Base-by-base conservation (phyloP, 2,797 vertebrate genomes). In the Lithobates pipiens region DNA sequence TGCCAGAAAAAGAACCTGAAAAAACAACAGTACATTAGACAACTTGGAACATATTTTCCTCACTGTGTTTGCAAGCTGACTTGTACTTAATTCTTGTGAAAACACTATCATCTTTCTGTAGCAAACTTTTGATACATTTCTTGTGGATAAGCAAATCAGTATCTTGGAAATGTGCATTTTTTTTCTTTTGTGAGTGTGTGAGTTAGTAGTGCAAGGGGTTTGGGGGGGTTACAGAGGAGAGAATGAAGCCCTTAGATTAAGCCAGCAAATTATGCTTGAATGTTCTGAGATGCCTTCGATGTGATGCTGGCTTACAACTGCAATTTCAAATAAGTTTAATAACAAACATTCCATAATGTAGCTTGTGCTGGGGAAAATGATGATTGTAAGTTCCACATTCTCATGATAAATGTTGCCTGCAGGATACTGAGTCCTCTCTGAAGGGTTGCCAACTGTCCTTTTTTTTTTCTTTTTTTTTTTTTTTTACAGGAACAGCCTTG, bases 321-420 rank as follows among this genome's bases (percentile, higher is more conserved):
- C 93, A 93, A 91, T 90, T 95, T 96, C 94, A 92, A 96, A 93
- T 92, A 54, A 4, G 50, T 95, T 95, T 95, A 95, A 91, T 93
- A 94, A 96, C 95, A 94, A 94, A 97, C 97, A 98, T 97, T 99
- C 96, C 96, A 96, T 94, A 93, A 93, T 92, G 95, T 97, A 93
- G 95, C 94, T 96, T 96, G 96, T 97, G 96, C 92, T 94, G 95
- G 94, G 96, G 95, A 93, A 96, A 95, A 96, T 96, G 96, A 97
- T 95, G 96, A 97, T 97, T 98, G 96, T 98, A 98, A 95, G 39
- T 94, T 95, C 96, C 94, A 95, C 91, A 91, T 94, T 93, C 93
- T 95, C 95, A 95, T 94, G 94, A 95, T 95, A 94, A 95, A 94
- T 36, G 46, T 95, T 95, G 95, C 94, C 92, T 93, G 92, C 93